Percentiles rank a stretch among this genome's conserved stretches.
phyloP scores from a whole-genome alignment of 1,140 invertebrate genomes.

The Drosophila pruinosa region DNA sequence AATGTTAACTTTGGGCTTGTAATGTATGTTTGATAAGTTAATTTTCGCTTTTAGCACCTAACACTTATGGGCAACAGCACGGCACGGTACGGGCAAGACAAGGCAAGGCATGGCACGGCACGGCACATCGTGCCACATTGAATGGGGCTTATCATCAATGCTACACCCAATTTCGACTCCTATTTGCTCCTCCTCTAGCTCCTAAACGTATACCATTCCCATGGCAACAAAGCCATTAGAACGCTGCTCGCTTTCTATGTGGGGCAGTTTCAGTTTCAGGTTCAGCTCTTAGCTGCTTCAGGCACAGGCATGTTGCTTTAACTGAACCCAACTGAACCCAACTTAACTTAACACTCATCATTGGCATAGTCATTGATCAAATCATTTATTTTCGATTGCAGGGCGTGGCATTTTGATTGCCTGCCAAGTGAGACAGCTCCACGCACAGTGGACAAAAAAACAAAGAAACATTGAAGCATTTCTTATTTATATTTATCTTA shows the following conservation, averaged over 20 bases:
- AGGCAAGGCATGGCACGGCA: no score
- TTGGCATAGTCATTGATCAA: conserved; percentile 61
- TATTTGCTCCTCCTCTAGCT: background rate
- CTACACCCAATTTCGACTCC: conserved; percentile 14
- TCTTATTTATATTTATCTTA: no score
- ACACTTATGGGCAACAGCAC: conserved; percentile 8
- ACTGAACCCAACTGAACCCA: background rate
- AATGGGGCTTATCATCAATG: conserved; percentile 44
- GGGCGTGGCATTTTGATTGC: conserved; percentile 48
- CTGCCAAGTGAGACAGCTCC: conserved; percentile 15
- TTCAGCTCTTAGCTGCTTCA: no score
- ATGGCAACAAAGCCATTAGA: conserved; percentile 70
- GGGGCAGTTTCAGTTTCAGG: no score
- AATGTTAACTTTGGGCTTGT: conserved; percentile 73
- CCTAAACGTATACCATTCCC: conserved; percentile 48
- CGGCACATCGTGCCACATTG: no score
- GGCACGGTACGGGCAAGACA: no score
- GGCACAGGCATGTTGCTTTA: background rate
- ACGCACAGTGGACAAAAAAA: background rate
- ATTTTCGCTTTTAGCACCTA: conserved; percentile 61
- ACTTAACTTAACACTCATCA: conserved; percentile 46
- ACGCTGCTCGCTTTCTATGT: conserved; percentile 37
- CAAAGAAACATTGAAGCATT: no score
- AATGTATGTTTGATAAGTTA: conserved; percentile 81
- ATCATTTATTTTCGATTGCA: conserved; percentile 61